Evolutionary conservation across 2,113 vertebrate species (phyloP), one percentile per base, ranked within the genome.

Genomic region (Ivindomyrus marchei): DNA sequence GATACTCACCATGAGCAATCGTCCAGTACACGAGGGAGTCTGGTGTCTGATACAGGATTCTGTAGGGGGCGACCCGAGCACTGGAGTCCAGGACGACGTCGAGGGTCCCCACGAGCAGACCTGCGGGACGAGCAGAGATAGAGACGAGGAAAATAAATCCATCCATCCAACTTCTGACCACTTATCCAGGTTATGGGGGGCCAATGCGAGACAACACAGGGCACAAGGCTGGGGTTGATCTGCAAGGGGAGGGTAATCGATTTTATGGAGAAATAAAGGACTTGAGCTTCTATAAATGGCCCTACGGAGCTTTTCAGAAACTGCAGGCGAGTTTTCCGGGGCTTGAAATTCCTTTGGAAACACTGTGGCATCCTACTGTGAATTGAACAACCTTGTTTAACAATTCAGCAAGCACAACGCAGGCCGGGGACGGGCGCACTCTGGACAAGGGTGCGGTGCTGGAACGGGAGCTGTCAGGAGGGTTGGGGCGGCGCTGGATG

Each of bases 1-100:
- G 66, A 58, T 91, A 92, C 97, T 94, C 95, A 99, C 98, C 98
- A 90, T 98, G 98, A 91, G 98, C 98, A 5, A 99, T 98, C 93
- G 97, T 97, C 97, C 97, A 99, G 90, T 98, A 99, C 56, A 96
- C 95, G 90, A 99, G 93, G 58, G 98, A 98, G 93, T 99, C 98
- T 0, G 98, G 98, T 2, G 98, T 98, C 94, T 99, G 98, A 93
- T 99, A 99, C 13, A 99, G 96, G 93, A 99, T 99, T 91, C 98
- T 95, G 92, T 98, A 99, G 0, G 98, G 98, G 47, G 98, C 98
- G 53, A 98, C 97, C 3, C 98, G 97, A 89, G 98, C 98, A 46
- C 97, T 99, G 87, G 98, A 99, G 94, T 99, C 98, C 95, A 99
- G 85, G 50, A 99, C 97, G 0, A 99, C 98, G 83, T 99, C 98